Percentiles rank a stretch among this genome's conserved stretches.
These are phyloP conservation scores for Limenitis camilla DNA, from an alignment of 2,888 invertebrate genomes.

Conservation along the genomic window DNA sequence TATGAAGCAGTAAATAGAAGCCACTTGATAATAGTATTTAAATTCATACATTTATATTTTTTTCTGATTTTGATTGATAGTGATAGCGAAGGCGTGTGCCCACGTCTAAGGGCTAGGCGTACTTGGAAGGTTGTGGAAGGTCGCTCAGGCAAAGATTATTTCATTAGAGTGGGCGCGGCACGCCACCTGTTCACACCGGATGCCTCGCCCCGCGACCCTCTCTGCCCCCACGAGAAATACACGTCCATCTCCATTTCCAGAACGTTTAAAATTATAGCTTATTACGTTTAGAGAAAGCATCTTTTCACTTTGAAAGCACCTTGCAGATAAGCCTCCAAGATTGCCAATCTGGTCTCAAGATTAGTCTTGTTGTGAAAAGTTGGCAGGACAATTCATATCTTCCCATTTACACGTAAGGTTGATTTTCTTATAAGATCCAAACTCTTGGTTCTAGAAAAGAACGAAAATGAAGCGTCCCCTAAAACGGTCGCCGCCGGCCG, in stretches of 20 bases:
- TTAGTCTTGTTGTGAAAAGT: constrained; percentile 8
- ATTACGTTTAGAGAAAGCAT: constrained; percentile 14
- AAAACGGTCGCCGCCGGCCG: constrained; percentile 38
- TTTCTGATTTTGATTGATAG: constrained; percentile 10
- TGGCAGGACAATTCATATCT: not conserved
- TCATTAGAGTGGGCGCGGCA: constrained; percentile 60
- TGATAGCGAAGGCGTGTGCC: constrained; percentile 27
- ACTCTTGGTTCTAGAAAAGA: constrained; percentile 24
- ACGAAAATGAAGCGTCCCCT: constrained; percentile 26
- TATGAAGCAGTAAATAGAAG: not conserved
- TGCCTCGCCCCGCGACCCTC: constrained; percentile 44
- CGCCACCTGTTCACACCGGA: constrained; percentile 70
- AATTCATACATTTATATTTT: not conserved
- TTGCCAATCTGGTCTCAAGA: not conserved
- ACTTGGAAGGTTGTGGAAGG: constrained; percentile 62
- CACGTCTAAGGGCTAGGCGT: constrained; percentile 29
- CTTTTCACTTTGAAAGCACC: constrained; percentile 10
- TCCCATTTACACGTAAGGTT: constrained; percentile 5
- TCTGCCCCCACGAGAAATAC: constrained; percentile 23
- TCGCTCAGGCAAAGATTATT: constrained; percentile 61
- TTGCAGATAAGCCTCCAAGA: constrained; percentile 11
- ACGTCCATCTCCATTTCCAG: constrained; percentile 20
- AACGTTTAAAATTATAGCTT: constrained; percentile 26
- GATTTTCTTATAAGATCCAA: not conserved
- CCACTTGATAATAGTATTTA: not conserved